Percentiles rank a stretch among this genome's conserved stretches.
phyloP scores from a whole-genome alignment of 2,888 invertebrate genomes.

The Troilus luridus region DNA sequence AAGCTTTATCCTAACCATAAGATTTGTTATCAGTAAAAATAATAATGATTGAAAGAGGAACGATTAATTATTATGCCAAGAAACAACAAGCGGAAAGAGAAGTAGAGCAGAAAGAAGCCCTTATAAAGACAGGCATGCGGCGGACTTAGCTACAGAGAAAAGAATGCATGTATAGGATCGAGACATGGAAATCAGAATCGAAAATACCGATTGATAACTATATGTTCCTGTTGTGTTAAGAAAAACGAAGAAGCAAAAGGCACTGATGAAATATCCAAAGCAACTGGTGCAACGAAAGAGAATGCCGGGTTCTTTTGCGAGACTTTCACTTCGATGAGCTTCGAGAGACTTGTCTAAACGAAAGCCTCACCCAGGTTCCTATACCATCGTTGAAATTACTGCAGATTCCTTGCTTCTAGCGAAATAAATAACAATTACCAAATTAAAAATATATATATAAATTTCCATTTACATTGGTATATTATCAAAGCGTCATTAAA shows the following conservation, averaged over 20 bases:
- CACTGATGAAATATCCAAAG: neutral
- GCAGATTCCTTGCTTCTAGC: neutral
- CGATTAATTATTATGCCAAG: too few species aligned
- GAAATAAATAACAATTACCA: neutral
- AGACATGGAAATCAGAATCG: too few species aligned
- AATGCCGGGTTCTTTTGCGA: neutral
- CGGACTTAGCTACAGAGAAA: too few species aligned
- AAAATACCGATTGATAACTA: too few species aligned
- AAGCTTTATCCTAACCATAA: too few species aligned
- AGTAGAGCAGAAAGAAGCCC: too few species aligned
- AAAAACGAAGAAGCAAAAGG: neutral
- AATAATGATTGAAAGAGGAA: too few species aligned
- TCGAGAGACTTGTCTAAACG: neutral
- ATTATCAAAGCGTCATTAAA: neutral
- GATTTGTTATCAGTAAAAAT: too few species aligned
- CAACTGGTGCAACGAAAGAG: neutral
- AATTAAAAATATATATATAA: neutral
- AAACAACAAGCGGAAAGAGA: too few species aligned
- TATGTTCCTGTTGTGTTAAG: too few species aligned
- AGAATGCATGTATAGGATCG: too few species aligned
- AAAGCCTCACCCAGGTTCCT: neutral
- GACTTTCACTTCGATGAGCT: neutral
- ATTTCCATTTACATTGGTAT: neutral
- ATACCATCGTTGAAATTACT: constrained; percentile 32
- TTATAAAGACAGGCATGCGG: too few species aligned